Evolutionary conservation across 1,140 invertebrate genomes (phyloP).

Genomic region (Melanaphis sacchari): DNA sequence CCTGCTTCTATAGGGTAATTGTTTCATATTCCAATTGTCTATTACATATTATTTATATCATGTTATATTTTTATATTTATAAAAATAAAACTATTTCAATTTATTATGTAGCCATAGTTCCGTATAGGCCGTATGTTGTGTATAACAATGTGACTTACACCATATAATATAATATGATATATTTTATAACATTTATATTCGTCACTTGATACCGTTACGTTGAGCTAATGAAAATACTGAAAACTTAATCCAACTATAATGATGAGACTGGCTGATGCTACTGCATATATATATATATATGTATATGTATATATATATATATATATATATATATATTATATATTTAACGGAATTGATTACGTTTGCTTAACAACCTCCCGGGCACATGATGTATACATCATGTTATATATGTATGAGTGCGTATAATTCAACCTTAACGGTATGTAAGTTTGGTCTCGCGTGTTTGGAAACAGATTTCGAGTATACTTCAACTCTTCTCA

Average conservation of each 20-base stretch:
- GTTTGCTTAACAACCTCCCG: neutral
- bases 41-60: no score
- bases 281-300: neutral
- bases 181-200: neutral
- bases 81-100: no score
- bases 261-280: neutral
- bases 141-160: neutral
- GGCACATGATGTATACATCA: neutral
- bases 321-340: no score
- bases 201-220: neutral
- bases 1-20: no score
- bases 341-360: neutral
- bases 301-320: no score
- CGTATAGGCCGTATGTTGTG: no score
- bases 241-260: constrained; percentile 16
- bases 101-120: no score
- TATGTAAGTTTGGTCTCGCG: neutral
- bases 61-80: no score
- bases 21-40: no score
- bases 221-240: neutral
- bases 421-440: neutral
- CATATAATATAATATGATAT: neutral
- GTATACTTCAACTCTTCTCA: neutral
- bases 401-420: neutral
- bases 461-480: neutral